Base-by-base conservation (phyloP, 1,140 invertebrate genomes). In the Camponotus pennsylvanicus region DNA sequence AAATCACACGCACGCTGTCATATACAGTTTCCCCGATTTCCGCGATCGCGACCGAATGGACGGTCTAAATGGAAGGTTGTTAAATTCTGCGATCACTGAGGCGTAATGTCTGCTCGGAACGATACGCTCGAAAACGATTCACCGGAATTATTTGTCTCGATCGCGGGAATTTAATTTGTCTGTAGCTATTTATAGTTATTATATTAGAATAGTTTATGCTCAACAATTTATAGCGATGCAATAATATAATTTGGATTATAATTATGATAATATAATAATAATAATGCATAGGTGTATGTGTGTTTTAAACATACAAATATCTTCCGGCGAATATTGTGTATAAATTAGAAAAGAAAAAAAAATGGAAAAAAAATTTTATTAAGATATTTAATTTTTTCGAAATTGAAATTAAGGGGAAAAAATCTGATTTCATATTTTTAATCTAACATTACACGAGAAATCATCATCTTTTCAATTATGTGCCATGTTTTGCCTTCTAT, bases 61-160 rank as follows among this genome's bases (percentile, higher is more conserved):
- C 40, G 49, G 15, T 52, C 3, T 15, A 52, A 52, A 82, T 49
- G 27, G 21, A 61, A 15, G 27, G 4, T 21, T 27, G 69, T 83
- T 63, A 83, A 83, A 83, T 75, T 13, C 55, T 40, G 42, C 57
- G 32, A 83, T 75, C 55, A 83, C 32, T 45, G 34, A 21, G 8
- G 55, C 55, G 27, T 75, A 63, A 83, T 75, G 55, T 63, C 40
- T 61, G 18, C 2, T 59, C 40, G 67, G 21, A 82, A 71, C 15
- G 40, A 49, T 13, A 49, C 21, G 6, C 49, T 9, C 32, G 21
- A 69, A 80, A 55, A 42, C n/a, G 49, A 80, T 61, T 70, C 64
- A 37, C 18, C 27, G 7, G 18, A 67, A 79, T 27, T 57, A 37
- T 6, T 8, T 32, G n/a, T 42, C 37, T 5, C 66, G 15, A 59